Base-by-base conservation (phyloP, 35 echinoderm and acorn worm genomes). In the Heliocidaris tuberculata region DNA sequence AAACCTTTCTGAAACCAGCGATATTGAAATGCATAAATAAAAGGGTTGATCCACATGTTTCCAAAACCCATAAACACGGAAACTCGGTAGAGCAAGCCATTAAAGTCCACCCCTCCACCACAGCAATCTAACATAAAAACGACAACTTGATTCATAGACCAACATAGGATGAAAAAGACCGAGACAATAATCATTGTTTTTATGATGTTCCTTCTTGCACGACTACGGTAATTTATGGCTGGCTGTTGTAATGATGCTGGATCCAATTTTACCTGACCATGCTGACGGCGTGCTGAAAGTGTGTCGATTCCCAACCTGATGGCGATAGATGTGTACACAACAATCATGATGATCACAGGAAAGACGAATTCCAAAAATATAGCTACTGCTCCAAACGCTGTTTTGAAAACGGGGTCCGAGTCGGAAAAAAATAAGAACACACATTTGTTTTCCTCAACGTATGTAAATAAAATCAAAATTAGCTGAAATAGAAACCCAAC, bases 41-140 rank as follows among this genome's bases (percentile, higher is more conserved):
- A 95, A 8, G 96, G 96, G 50, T 97, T 97, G 19, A 97, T 61
- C 29, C 96, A 94, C 87, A 86, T 94, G 85, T 97, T 97, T 0
- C 94, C 91, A 19, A 97, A 95, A 0, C 85, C 94, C n/a, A 97
- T 71, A 13, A 94, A 30, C 2, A 97, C 94, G 10, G 94, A 90
- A 9, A 24, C 12, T n/a, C 27, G 29, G 30, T 93, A 93, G 0
- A 93, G 91, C 7, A 59, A n/a, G 11, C 47, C 5, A 6, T 93
- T 59, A 0, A 31, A 6, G 29, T 50, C 47, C 16, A 50, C 30
- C 6, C 48, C 29, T 13, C 29, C 89, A 0, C 93, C 87, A 50
- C 94, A 48, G 7, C 50, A 95, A 86, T 50, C 85, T 29, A 49
- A 92, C 5, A 95, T 24, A 31, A 92, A 95, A 9, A 85, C 31